Base-by-base conservation (phyloP, 2,888 invertebrate species). In the Oxystoma pomonae region DNA sequence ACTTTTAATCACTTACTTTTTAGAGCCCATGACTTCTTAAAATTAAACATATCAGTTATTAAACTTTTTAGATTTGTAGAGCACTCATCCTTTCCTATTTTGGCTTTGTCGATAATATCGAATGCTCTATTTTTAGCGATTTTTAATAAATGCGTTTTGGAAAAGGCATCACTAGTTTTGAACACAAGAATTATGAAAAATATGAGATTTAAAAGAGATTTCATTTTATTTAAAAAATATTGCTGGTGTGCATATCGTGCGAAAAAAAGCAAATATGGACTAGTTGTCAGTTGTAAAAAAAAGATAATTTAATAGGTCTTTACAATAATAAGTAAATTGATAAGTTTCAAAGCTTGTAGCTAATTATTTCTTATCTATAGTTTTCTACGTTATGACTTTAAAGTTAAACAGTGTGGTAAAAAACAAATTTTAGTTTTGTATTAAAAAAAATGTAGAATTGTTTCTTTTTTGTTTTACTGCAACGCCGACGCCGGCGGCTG, bases 1-100 rank as follows among this genome's bases (percentile, higher is more conserved):
- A n/a, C n/a, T 49, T 17, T 63, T 49, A 20, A 17, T 19, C 60
- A 71, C 72, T 70, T 68, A 72, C 72, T 72, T 64, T 68, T 58
- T 2, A 71, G n/a, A 16, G 71, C 71, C 71, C 71, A 72, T 63
- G 61, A 60, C 53, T 68, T 68, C 58, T 67, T 65, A 9, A 55
- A 53, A 1, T 60, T 64, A 12, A 69, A 49, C 5, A 68, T 20
- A 61, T 72, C 71, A 17, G 59, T 61, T 7, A 71, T 19, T 12
- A 69, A 55, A 19, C 19, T 56, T 59, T 69, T 70, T 50, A 73
- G 61, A 61, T 73, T 70, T 19, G 59, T 64, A 1, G 70, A 67
- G 58, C 73, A 73, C 18, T 68, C 67, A 2, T 66, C 66, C n/a
- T 69, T 69, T 16, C 64, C 69, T 20, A 58, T 69, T 35, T 35